Evolutionary conservation across 1,140 invertebrate species (phyloP), one percentile per base, ranked within the genome.

Genomic region (Bombus balteatus): DNA sequence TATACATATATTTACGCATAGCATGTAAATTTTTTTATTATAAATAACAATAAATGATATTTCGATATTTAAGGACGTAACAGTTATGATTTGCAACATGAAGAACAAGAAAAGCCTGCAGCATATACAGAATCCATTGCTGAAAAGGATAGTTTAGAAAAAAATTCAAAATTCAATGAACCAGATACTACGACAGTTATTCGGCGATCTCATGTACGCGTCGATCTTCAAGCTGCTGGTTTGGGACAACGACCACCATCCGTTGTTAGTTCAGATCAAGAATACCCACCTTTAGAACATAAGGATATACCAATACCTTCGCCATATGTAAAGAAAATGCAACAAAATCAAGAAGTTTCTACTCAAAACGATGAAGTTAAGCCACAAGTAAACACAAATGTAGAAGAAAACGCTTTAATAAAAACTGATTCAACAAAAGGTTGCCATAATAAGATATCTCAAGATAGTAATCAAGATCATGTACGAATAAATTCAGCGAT

Each of bases 181-280:
- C 92, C 94, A 8, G 93, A 95, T 32, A 94, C 92, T 1, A 94
- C 94, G 12, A 95, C 94, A 0, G 94, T 95, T 12, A 94, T 95
- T 32, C 91, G 94, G 81, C 92, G 94, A 78, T 94, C 94, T 37
- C 94, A 94, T 68, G 91, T 94, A n/a, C 92, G 94, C 1, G 94
- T 96, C 43, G 96, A 96, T 92, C 95, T 96, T 92, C 96, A 96
- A 81, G 96, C 96, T 13, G 96, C 96, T n/a, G 96, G 96, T 68
- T 88, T 97, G 41, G 96, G 96, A 47, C 96, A 96, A 81, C 94
- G 96, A 34, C 96, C 96, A 74, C 94, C 95, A 2, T 96, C 96
- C 0, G 93, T 96, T 32, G 92, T 96, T 18, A 95, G 93, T 88
- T 94, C 94, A 0, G 94, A 95, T 73, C 93, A 93, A 59, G 94